Percentiles rank a stretch among this genome's conserved stretches.
phyloP scores from a whole-genome alignment of 2,888 invertebrate species.

The Euphydryas editha region DNA sequence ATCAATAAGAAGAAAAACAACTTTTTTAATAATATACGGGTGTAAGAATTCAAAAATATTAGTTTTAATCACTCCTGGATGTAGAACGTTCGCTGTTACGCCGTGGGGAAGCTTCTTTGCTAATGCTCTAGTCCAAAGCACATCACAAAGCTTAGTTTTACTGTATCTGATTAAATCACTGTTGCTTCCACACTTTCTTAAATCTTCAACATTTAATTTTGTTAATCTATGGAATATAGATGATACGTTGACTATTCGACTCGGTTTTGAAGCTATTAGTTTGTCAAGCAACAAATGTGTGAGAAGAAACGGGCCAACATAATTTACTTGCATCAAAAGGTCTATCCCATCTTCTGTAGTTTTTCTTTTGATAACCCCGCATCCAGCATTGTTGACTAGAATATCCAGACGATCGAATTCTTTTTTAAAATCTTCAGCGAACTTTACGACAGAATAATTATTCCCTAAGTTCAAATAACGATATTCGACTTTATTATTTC shows the following conservation, averaged over 20 bases:
- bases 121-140: constrained; percentile 72
- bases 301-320: constrained; percentile 88
- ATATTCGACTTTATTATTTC: constrained; percentile 87
- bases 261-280: constrained; percentile 64
- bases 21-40: constrained; percentile 60
- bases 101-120: constrained; percentile 69
- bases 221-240: constrained; percentile 60
- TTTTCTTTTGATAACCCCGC: constrained; percentile 59
- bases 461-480: constrained; percentile 78
- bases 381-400: constrained; percentile 86
- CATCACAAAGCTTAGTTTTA: constrained; percentile 69
- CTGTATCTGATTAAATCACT: constrained; percentile 56
- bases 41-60: constrained; percentile 88
- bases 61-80: constrained; percentile 92
- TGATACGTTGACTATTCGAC: constrained; percentile 73
- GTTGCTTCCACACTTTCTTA: constrained; percentile 40
- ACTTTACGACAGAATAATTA: constrained; percentile 80
- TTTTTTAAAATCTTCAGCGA: constrained; percentile 84
- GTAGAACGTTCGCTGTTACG: constrained; percentile 90
- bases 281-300: constrained; percentile 85
- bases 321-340: constrained; percentile 86
- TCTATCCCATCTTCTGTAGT: constrained; percentile 85
- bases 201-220: constrained; percentile 74
- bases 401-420: constrained; percentile 81
- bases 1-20: constrained; percentile 81